phyloP scores from a whole-genome alignment of 2,797 vertebrate genomes.

The Argyrosomus regius region DNA sequence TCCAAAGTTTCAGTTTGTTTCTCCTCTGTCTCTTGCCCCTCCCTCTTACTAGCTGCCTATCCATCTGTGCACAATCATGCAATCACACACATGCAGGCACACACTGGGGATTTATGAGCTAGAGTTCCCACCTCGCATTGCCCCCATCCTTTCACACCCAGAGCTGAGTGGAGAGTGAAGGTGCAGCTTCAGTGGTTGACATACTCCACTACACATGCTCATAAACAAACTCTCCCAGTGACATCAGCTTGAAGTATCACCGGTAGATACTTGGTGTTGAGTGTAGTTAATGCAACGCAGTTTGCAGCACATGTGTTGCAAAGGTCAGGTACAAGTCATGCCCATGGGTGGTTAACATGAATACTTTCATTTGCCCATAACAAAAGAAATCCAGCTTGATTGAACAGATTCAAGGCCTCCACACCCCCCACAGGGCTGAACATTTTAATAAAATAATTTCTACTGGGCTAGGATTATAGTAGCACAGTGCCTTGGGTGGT shows the following conservation, averaged over 20 bases:
- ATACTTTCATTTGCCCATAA: background rate
- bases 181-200: conserved; percentile 54
- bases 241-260: conserved; percentile 19
- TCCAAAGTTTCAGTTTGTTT: conserved; percentile 28
- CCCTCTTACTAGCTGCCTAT: conserved; percentile 28
- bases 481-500: background rate
- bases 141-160: conserved; percentile 47
- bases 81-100: conserved; percentile 37
- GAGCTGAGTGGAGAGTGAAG: conserved; percentile 40
- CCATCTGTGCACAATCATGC: conserved; percentile 44
- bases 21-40: background rate
- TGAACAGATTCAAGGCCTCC: background rate
- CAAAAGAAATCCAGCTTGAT: background rate
- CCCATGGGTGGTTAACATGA: background rate
- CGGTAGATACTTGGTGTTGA: conserved; percentile 20
- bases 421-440: background rate
- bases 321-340: conserved; percentile 3
- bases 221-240: conserved; percentile 34
- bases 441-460: background rate
- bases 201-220: conserved; percentile 50
- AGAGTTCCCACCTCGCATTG: conserved; percentile 13
- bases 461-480: background rate
- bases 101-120: conserved; percentile 45
- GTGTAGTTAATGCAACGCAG: background rate
- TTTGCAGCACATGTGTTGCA: conserved; percentile 7